Base-by-base conservation (phyloP, 1,140 invertebrate genomes). In the Euglossa dilemma region DNA sequence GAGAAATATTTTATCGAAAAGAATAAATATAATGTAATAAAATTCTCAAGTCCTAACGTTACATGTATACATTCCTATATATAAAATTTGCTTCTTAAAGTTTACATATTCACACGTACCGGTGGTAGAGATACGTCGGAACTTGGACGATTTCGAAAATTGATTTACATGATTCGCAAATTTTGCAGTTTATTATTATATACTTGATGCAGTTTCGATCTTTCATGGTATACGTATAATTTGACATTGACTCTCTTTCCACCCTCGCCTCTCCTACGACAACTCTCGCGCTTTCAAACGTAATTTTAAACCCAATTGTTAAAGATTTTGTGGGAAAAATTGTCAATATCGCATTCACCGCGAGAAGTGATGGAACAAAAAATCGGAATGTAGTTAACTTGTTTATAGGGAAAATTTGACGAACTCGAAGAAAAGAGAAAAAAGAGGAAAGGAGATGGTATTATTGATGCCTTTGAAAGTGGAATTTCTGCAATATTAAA, bases 1-100 rank as follows among this genome's bases (percentile, higher is more conserved):
- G 9, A 43, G 11, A 66, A 66, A 66, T 66, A 66, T 66, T 66
- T 66, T 66, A 66, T 66, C 43, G 11, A 18, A 66, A 43, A 66
- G 20, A 20, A 43, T 66, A 23, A 66, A 11, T 43, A 11, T 43
- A 43, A 43, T 0, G 43, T 66, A 66, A 66, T 66, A 66, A 66
- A 66, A 20, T 43, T 66, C 63, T 66, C 63, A 11, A 66, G 43
- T 43, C 11, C 63, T 20, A 43, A 14, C 11, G 8, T 43, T 66
- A 36, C 63, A 18, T 43, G 43, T 43, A 12, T 43, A 43, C 23
- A 0, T 2, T 66, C 43, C 7, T 64, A 11, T 72, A 20, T 18
- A 18, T 25, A 20, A n/a, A n/a, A n/a, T 28, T 28, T n/a, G 9
- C 36, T 63, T 63, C 28, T 63, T 63, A 1, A 3, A 25, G 4